phyloP scores from a whole-genome alignment of 1,140 invertebrate species.

The Tetranychus urticae region DNA sequence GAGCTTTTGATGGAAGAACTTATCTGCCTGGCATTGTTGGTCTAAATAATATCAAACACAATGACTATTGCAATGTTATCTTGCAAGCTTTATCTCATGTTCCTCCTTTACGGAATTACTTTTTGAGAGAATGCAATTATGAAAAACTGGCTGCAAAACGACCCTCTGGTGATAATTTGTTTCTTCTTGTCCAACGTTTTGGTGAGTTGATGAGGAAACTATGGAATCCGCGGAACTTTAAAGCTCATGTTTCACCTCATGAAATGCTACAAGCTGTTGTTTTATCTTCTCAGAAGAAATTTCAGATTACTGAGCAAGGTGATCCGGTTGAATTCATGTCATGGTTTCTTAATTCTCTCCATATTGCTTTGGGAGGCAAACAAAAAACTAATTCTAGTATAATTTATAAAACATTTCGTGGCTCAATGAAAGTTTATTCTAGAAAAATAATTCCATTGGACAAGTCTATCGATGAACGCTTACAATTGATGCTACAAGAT shows the following conservation, averaged over 20 bases:
- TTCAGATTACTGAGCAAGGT: slow-evolving; percentile 95
- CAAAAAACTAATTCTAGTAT: slow-evolving; percentile 29
- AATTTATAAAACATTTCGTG: slow-evolving; percentile 82
- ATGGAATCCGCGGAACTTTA: slow-evolving; percentile 98
- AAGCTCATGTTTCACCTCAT: slow-evolving; percentile 96
- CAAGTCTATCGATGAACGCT: slow-evolving; percentile 58
- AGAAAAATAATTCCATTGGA: slow-evolving; percentile 82
- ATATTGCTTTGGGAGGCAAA: slow-evolving; percentile 35
- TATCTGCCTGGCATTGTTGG: slow-evolving; percentile 69
- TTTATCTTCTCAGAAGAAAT: slow-evolving; percentile 87
- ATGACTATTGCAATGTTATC: slow-evolving; percentile 98
- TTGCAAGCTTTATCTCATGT: slow-evolving; percentile 84
- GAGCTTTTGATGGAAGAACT: slow-evolving; percentile 86
- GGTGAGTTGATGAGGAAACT: slow-evolving; percentile 90
- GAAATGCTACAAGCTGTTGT: slow-evolving; percentile 99
- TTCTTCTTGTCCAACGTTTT: slow-evolving; percentile 81
- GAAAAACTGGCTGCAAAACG: slow-evolving; percentile 42
- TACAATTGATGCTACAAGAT: slow-evolving; percentile 44
- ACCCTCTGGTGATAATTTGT: slow-evolving; percentile 72
- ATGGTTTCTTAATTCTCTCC: slow-evolving; percentile 35
- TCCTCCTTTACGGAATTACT: slow-evolving; percentile 75
- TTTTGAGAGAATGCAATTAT: slow-evolving; percentile 81
- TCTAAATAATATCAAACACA: slow-evolving; percentile 96
- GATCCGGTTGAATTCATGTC: slow-evolving; percentile 79
- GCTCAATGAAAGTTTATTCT: slow-evolving; percentile 80